A percentile compares a stretch with the other conserved stretches of the same genome.
These are phyloP conservation scores for Laspeyria flexula DNA, from an alignment of 2,888 invertebrate species.

Conservation along the genomic window DNA sequence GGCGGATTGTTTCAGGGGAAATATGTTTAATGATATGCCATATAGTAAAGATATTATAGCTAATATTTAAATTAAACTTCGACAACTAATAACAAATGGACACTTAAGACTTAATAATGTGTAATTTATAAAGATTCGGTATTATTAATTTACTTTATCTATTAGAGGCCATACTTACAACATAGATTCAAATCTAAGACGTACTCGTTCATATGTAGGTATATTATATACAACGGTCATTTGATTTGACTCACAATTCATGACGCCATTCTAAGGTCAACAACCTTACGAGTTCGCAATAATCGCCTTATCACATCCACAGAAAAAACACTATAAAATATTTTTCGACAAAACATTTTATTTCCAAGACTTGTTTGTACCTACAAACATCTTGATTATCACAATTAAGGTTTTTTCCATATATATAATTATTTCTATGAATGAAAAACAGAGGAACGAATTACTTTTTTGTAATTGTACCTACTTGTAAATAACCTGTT, in stretches of 20 bases:
- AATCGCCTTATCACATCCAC: conserved; percentile 27
- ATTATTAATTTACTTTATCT: too few relatives aligned
- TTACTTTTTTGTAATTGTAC: background rate
- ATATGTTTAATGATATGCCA: too few relatives aligned
- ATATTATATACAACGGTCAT: conserved; percentile 6
- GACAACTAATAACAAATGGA: too few relatives aligned
- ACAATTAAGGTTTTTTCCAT: conserved; percentile 6
- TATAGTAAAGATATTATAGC: too few relatives aligned
- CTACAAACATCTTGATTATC: conserved; percentile 7
- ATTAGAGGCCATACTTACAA: background rate
- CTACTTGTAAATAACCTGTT: too few relatives aligned
- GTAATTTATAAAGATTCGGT: too few relatives aligned
- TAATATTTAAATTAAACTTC: too few relatives aligned
- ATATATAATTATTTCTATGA: background rate
- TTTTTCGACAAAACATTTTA: conserved; percentile 2
- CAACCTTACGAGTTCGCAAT: conserved; percentile 24
- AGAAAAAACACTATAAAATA: conserved; percentile 20
- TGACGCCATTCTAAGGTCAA: conserved; percentile 17
- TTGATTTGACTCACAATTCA: conserved; percentile 10
- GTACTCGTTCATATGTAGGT: background rate
- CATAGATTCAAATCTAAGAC: background rate
- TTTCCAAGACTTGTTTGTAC: background rate
- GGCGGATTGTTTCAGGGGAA: too few relatives aligned
- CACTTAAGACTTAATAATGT: too few relatives aligned
- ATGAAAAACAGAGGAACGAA: background rate